Evolutionary conservation across 2,888 invertebrate species (phyloP).

Genomic region (Lycophotia porphyrea): DNA sequence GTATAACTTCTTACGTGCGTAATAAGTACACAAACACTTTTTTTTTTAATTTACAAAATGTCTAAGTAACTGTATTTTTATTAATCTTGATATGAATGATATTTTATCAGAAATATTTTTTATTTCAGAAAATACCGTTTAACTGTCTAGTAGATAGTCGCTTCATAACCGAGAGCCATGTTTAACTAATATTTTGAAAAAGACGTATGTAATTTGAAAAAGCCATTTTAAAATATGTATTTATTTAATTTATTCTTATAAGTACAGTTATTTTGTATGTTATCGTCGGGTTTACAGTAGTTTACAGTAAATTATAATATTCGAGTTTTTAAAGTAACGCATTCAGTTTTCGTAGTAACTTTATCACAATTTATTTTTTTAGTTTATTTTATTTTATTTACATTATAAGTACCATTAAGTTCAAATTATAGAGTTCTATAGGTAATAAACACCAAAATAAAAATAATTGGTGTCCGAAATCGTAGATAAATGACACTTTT

Average conservation of each 20-base stretch:
- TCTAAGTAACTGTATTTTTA: not conserved
- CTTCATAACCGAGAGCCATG: conserved; percentile 7
- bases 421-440: conserved; percentile 16
- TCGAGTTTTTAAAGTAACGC: conserved; percentile 44
- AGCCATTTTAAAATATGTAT: conserved; percentile 44
- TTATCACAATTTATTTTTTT: conserved; percentile 54
- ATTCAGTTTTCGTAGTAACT: conserved; percentile 43
- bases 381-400: conserved; percentile 45
- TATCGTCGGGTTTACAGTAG: conserved; percentile 31
- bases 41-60: not conserved
- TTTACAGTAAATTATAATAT: conserved; percentile 47
- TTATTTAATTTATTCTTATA: conserved; percentile 54
- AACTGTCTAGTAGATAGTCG: not conserved
- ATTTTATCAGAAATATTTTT: no score
- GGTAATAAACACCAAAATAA: conserved; percentile 13
- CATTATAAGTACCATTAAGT: conserved; percentile 37
- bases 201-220: conserved; percentile 31
- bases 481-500: not conserved
- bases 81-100: conserved; percentile 15
- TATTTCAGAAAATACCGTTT: not conserved
- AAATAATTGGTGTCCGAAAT: conserved; percentile 6
- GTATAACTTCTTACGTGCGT: no score
- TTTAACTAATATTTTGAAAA: conserved; percentile 1
- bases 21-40: conserved; percentile 9
- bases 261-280: conserved; percentile 18